These are phyloP conservation scores for Ceyx erithaca DNA, from an alignment of 2,797 vertebrate species.

Conservation along the genomic window DNA sequence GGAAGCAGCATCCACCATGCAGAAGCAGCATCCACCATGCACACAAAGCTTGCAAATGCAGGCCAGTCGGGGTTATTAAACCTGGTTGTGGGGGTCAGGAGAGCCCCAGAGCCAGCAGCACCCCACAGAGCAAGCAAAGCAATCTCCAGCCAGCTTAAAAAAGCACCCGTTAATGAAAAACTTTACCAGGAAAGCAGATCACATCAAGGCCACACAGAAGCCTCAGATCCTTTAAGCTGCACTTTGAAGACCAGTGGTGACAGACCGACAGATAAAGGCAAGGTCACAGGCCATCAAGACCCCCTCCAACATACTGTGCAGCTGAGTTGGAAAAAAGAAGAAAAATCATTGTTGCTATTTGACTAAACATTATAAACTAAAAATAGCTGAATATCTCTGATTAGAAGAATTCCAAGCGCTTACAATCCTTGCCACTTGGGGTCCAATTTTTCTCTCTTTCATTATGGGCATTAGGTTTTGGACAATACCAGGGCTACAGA, in stretches of 20 bases:
- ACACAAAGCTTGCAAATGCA: not conserved
- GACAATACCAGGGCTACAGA: slow-evolving; percentile 65
- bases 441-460: slow-evolving; percentile 72
- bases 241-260: slow-evolving; percentile 71
- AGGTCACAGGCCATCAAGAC: slow-evolving; percentile 83
- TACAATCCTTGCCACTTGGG: slow-evolving; percentile 68
- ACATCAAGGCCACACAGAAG: slow-evolving; percentile 70
- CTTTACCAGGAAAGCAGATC: slow-evolving; percentile 34
- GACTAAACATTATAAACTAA: slow-evolving; percentile 86
- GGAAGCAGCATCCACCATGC: not conserved
- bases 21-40: not conserved
- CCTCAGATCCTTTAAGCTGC: slow-evolving; percentile 69
- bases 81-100: slow-evolving; percentile 25
- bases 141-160: slow-evolving; percentile 46
- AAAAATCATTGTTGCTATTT: slow-evolving; percentile 86
- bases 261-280: slow-evolving; percentile 73
- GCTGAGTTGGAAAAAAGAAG: slow-evolving; percentile 67
- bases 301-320: slow-evolving; percentile 58
- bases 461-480: slow-evolving; percentile 59
- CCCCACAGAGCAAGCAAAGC: slow-evolving; percentile 35
- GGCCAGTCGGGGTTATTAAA: slow-evolving; percentile 18
- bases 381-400: slow-evolving; percentile 78
- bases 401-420: slow-evolving; percentile 79
- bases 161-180: slow-evolving; percentile 68
- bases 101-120: slow-evolving; percentile 28